phyloP scores from a whole-genome alignment of 1,140 invertebrate species.

The Tachypleus tridentatus region DNA sequence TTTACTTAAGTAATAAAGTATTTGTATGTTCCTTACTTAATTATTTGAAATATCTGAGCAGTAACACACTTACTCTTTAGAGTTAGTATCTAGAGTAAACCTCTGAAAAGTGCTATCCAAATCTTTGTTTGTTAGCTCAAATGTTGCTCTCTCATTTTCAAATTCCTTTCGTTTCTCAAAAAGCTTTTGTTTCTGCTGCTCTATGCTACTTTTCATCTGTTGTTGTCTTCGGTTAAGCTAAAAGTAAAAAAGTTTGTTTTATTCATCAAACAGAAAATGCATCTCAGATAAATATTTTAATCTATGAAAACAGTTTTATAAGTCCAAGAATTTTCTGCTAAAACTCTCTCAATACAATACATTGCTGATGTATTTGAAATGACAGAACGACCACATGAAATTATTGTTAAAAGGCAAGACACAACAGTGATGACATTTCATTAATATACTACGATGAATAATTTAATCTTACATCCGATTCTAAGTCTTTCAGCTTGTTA shows the following conservation, averaged over 20 bases:
- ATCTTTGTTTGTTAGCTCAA: no score
- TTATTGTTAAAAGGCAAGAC: not conserved
- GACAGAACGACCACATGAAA: no score
- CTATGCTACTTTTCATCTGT: constrained; percentile 56
- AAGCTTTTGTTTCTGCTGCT: constrained; percentile 77
- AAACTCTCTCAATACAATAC: not conserved
- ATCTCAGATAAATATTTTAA: constrained; percentile 1
- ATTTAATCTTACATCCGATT: constrained; percentile 57
- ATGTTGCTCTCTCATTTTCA: constrained; percentile 55
- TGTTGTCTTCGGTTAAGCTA: constrained; percentile 53
- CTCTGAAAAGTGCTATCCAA: no score
- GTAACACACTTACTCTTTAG: no score
- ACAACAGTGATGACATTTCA: not conserved
- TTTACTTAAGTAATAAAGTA: no score
- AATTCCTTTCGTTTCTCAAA: constrained; percentile 77
- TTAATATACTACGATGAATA: not conserved
- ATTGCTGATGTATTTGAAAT: no score
- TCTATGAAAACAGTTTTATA: not conserved
- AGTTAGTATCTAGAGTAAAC: no score
- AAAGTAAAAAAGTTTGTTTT: not conserved
- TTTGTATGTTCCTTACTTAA: no score
- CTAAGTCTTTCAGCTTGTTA: constrained; percentile 83
- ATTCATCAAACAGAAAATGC: not conserved
- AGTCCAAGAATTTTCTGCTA: not conserved
- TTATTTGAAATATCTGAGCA: no score